Conservation (phyloP, 2,888 invertebrate species). For the Vanessa cardui region DNA sequence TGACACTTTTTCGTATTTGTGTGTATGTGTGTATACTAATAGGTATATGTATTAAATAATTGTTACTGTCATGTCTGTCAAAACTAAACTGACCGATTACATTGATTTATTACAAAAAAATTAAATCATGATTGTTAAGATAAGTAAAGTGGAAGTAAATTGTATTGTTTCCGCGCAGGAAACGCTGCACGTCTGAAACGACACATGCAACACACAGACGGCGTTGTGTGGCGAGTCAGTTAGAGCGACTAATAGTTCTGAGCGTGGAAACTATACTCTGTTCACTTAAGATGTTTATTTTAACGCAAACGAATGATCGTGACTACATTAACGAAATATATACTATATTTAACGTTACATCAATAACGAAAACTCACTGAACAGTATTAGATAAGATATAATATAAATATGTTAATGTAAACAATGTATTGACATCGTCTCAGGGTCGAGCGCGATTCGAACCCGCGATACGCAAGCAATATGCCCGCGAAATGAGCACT, state of each 20-base stretch:
- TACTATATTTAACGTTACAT: neutral
- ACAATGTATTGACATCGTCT: constrained; percentile 7
- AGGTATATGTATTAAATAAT: too few relatives aligned
- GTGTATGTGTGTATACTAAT: too few relatives aligned
- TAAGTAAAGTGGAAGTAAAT: too few relatives aligned
- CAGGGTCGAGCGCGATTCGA: constrained; percentile 44
- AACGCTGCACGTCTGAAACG: constrained; percentile 17
- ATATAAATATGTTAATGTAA: constrained; percentile 10
- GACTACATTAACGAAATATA: neutral
- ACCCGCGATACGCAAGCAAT: constrained; percentile 52
- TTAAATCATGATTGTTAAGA: too few relatives aligned
- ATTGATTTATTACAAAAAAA: too few relatives aligned
- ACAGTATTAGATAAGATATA: neutral
- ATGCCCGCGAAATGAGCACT: constrained; percentile 60
- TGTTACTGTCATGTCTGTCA: too few relatives aligned
- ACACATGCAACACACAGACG: neutral
- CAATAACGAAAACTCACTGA: too few relatives aligned
- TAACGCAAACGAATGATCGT: constrained; percentile 4
- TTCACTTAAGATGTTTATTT: constrained; percentile 6
- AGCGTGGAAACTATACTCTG: constrained; percentile 12
- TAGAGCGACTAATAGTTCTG: constrained; percentile 49
- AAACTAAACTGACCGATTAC: too few relatives aligned
- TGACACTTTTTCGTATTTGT: too few relatives aligned
- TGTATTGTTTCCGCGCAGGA: neutral
- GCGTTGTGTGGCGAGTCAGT: constrained; percentile 40